These are phyloP conservation scores for Alligator mississippiensis DNA, from an alignment of 2,113 vertebrate species.

Conservation along the genomic window DNA sequence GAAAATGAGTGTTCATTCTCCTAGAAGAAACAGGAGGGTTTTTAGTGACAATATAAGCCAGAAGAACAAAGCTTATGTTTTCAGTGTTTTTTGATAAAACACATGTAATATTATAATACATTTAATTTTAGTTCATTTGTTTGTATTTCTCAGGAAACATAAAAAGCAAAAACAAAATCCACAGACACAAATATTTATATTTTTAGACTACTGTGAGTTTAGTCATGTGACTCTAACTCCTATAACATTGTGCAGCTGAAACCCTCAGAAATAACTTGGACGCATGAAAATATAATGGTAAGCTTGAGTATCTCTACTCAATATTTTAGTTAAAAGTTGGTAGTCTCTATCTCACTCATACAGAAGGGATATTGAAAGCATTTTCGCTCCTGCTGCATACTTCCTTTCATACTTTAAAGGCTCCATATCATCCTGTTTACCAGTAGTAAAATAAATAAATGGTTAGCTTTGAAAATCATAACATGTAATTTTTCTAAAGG, in stretches of 20 bases:
- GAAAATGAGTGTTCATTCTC: not conserved
- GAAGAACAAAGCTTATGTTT: not conserved
- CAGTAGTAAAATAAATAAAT: slow-evolving; percentile 37
- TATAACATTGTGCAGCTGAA: not conserved
- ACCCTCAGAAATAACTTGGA: not conserved
- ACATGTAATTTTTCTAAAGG: slow-evolving; percentile 46
- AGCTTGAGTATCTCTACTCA: not conserved
- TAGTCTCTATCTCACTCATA: slow-evolving; percentile 3
- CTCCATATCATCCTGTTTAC: slow-evolving; percentile 56
- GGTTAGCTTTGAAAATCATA: slow-evolving; percentile 52
- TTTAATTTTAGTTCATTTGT: not conserved
- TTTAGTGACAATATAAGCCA: not conserved
- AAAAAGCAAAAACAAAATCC: not conserved
- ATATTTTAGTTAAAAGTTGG: slow-evolving; percentile 32
- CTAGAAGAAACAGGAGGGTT: not conserved
- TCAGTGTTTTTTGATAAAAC: not conserved
- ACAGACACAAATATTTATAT: not conserved
- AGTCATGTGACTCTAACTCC: not conserved
- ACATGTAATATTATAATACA: not conserved
- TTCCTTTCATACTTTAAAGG: slow-evolving; percentile 32
- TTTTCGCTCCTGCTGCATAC: slow-evolving; percentile 10
- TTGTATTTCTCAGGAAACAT: not conserved
- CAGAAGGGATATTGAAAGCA: slow-evolving; percentile 22
- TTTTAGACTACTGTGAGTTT: not conserved
- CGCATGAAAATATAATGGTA: not conserved